These are phyloP conservation scores for Ptyas mucosa DNA, from an alignment of 2,113 vertebrate species.

Conservation along the genomic window DNA sequence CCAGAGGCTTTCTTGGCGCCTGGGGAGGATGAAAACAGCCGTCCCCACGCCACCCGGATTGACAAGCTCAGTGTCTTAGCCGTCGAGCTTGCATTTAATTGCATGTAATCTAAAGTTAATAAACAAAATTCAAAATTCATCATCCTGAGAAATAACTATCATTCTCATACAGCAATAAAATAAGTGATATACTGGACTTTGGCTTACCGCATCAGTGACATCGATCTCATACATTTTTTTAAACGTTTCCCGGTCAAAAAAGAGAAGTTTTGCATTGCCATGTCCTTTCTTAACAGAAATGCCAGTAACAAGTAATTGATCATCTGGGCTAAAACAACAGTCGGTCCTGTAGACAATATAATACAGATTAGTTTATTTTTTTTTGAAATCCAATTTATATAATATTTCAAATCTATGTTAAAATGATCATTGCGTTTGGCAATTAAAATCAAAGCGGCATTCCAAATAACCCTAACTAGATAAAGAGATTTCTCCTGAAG, in stretches of 20 bases:
- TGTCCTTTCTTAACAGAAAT: constrained; percentile 88
- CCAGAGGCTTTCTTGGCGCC: no score
- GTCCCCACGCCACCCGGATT: no score
- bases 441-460: not conserved
- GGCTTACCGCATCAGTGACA: constrained; percentile 82
- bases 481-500: not conserved
- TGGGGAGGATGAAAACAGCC: no score
- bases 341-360: constrained; percentile 80
- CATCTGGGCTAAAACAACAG: constrained; percentile 96
- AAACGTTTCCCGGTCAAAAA: constrained; percentile 85
- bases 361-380: not conserved
- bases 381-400: not conserved
- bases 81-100: not conserved
- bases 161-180: constrained; percentile 20
- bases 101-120: not conserved
- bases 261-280: constrained; percentile 86
- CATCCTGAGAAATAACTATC: not conserved
- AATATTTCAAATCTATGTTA: not conserved
- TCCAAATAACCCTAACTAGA: not conserved
- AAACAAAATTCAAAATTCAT: not conserved
- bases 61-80: no score
- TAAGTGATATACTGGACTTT: not conserved
- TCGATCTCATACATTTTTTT: constrained; percentile 88
- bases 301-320: constrained; percentile 89
- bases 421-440: not conserved